phyloP scores from a whole-genome alignment of 1,140 invertebrate species.

The Goniozus legneri region DNA sequence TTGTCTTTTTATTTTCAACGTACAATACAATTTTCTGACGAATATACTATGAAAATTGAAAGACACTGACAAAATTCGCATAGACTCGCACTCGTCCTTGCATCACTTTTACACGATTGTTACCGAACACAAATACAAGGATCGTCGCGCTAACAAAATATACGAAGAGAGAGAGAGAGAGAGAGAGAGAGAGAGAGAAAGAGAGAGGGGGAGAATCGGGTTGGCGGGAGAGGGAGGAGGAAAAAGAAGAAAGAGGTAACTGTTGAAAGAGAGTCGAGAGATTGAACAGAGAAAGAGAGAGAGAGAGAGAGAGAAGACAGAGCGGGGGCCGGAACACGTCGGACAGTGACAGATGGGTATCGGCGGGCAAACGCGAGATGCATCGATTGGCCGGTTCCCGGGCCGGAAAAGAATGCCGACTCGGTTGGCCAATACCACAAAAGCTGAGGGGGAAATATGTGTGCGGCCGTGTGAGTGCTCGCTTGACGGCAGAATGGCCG shows the following conservation, averaged over 20 bases:
- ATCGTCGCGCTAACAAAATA: too few relatives aligned
- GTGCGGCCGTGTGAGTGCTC: too few relatives aligned
- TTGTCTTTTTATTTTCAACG: too few relatives aligned
- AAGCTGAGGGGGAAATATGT: too few relatives aligned
- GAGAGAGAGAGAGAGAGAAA: conserved; percentile 7
- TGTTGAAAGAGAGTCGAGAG: conserved; percentile 17
- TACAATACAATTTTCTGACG: too few relatives aligned
- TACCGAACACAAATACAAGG: too few relatives aligned
- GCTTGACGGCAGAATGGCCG: conserved; percentile 48
- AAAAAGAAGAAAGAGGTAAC: too few relatives aligned
- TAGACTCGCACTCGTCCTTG: too few relatives aligned
- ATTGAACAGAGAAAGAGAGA: conserved; percentile 20
- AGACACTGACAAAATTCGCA: too few relatives aligned
- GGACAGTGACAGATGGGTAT: conserved; percentile 55
- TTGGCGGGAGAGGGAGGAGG: too few relatives aligned
- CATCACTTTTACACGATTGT: too few relatives aligned
- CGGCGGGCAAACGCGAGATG: conserved; percentile 50
- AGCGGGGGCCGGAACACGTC: conserved; percentile 13
- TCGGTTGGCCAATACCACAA: conserved; percentile 51
- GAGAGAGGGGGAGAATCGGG: conserved; percentile 11
- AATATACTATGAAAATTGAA: too few relatives aligned
- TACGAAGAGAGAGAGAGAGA: neutral
- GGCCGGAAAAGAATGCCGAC: conserved; percentile 52
- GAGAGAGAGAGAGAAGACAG: conserved; percentile 18
- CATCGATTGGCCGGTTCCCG: conserved; percentile 53